phyloP scores from a whole-genome alignment of 2,113 vertebrate genomes.

The Egretta garzetta region DNA sequence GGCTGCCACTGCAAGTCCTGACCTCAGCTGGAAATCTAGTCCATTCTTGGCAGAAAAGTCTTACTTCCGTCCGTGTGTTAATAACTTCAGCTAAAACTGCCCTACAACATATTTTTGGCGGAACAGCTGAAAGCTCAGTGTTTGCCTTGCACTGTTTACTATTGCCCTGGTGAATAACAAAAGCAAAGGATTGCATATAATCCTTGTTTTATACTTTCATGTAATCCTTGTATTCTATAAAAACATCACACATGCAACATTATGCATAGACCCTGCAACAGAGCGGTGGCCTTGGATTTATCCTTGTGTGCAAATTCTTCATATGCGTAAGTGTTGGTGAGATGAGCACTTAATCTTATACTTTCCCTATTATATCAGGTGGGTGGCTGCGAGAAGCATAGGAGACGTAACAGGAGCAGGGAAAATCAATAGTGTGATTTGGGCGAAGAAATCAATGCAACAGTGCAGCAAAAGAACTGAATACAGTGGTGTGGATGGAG shows the following conservation, averaged over 20 bases:
- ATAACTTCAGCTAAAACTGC: not conserved
- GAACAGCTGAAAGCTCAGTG: not conserved
- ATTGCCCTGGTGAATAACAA: not conserved
- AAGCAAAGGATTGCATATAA: not conserved
- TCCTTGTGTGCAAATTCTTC: not conserved
- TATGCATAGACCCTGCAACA: not conserved
- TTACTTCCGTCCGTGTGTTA: not conserved
- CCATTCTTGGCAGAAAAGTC: not conserved
- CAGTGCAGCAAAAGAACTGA: not conserved
- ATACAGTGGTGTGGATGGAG: not conserved
- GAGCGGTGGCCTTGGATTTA: not conserved
- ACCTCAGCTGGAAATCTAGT: not conserved
- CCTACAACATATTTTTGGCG: not conserved
- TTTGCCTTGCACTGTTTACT: not conserved
- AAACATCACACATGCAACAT: not conserved
- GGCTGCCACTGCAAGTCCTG: not conserved
- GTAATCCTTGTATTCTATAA: not conserved
- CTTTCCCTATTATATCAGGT: not conserved
- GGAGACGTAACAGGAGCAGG: not conserved
- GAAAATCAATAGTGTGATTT: conserved; percentile 32
- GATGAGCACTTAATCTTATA: not conserved
- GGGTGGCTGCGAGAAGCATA: not conserved
- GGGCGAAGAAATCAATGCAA: conserved; percentile 46
- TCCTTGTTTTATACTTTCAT: not conserved
- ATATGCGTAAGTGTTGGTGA: not conserved